phyloP scores from a whole-genome alignment of 1,140 invertebrate genomes.

The Lepidotrigona ventralis region DNA sequence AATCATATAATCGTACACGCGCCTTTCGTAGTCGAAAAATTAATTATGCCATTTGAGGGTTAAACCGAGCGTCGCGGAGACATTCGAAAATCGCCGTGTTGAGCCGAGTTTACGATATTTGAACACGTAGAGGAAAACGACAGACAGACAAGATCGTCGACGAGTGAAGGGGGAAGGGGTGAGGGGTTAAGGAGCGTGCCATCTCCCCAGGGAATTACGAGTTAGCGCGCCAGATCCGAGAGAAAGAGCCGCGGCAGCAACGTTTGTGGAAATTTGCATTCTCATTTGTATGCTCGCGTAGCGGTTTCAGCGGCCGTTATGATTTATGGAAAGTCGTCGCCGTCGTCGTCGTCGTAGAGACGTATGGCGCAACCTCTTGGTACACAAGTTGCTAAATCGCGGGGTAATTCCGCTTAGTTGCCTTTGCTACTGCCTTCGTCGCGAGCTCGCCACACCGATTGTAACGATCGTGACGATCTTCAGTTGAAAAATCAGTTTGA shows the following conservation, averaged over 20 bases:
- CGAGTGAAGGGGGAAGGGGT: background rate
- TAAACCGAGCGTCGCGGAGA: too few species aligned
- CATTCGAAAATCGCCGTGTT: too few species aligned
- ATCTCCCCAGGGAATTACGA: background rate
- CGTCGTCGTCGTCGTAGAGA: too few species aligned
- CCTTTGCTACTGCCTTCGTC: slow-evolving; percentile 13
- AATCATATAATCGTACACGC: too few species aligned
- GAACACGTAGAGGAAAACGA: too few species aligned
- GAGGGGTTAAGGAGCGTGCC: background rate
- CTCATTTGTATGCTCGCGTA: slow-evolving; percentile 50
- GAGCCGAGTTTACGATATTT: slow-evolving; percentile 19
- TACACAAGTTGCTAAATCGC: slow-evolving; percentile 44
- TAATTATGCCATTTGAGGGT: too few species aligned
- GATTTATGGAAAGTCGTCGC: slow-evolving; percentile 55
- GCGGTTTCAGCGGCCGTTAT: slow-evolving; percentile 33
- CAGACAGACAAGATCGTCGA: background rate
- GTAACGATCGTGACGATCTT: background rate
- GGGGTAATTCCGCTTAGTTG: slow-evolving; percentile 9
- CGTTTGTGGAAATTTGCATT: slow-evolving; percentile 46
- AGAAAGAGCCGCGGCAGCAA: background rate
- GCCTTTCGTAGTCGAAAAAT: too few species aligned
- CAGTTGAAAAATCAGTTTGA: too few species aligned
- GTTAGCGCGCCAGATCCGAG: background rate
- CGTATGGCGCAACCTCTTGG: background rate
- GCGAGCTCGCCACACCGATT: background rate